Percentiles rank a stretch among this genome's conserved stretches.
Conservation (phyloP, 2,113 vertebrate genomes). For the Ameiurus melas region DNA sequence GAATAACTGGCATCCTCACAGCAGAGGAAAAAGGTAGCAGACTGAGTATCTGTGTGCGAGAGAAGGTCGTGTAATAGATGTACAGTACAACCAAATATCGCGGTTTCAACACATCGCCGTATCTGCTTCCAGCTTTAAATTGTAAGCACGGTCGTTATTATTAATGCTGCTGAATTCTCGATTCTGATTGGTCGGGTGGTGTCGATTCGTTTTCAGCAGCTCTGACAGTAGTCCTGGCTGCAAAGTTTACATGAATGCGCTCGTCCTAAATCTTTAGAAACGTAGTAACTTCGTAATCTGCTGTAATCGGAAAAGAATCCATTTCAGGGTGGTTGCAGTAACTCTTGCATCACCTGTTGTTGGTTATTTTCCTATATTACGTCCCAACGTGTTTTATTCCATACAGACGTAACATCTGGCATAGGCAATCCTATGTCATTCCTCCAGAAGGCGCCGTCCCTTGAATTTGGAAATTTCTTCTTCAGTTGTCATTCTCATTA, state of each 20-base stretch:
- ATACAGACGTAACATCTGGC: neutral
- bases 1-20: conserved; percentile 53
- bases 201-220: neutral
- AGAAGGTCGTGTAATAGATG: neutral
- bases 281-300: too few species aligned
- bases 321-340: too few species aligned
- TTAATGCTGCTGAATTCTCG: neutral
- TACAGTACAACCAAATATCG: neutral
- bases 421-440: neutral
- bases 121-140: neutral
- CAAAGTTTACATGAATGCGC: neutral
- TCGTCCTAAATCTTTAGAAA: too few species aligned
- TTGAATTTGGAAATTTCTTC: neutral
- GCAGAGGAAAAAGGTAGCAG: neutral
- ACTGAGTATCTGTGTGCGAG: neutral
- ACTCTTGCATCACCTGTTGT: neutral
- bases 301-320: too few species aligned
- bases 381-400: neutral
- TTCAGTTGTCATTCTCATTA: neutral
- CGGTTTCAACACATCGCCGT: neutral
- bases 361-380: neutral
- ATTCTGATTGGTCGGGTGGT: neutral
- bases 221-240: neutral
- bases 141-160: neutral
- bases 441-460: neutral